Evolutionary conservation across 1,140 invertebrate genomes (phyloP).

Genomic region (Plectrocnemia conspersa): DNA sequence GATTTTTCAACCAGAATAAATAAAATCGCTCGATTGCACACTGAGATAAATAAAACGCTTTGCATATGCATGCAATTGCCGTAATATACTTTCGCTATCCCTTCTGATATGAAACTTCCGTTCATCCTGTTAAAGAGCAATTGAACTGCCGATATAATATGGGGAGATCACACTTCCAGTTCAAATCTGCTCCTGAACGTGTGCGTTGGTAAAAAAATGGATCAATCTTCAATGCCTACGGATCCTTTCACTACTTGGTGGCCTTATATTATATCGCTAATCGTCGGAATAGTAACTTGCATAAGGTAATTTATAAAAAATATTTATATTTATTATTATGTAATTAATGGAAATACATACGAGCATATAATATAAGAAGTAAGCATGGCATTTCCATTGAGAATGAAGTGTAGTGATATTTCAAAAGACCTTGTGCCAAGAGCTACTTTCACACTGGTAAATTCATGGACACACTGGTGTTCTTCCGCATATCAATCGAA

Average conservation of each 20-base stretch:
- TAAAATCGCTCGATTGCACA: too few species aligned
- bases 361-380: not conserved
- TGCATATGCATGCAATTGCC: too few species aligned
- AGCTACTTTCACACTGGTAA: too few species aligned
- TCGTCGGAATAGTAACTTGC: constrained; percentile 34
- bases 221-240: constrained; percentile 23
- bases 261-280: constrained; percentile 35
- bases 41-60: too few species aligned
- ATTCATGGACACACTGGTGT: too few species aligned
- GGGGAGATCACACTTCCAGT: not conserved
- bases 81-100: too few species aligned
- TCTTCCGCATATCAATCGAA: too few species aligned
- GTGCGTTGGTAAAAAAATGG: constrained; percentile 19
- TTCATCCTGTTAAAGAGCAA: not conserved
- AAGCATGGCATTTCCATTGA: too few species aligned
- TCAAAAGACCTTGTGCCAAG: too few species aligned
- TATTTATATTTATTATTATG: not conserved
- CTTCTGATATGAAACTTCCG: constrained; percentile 15
- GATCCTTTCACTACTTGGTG: constrained; percentile 34
- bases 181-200: not conserved
- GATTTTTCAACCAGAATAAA: too few species aligned
- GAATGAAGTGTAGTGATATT: too few species aligned
- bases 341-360: not conserved
- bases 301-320: constrained; percentile 31
- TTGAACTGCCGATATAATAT: not conserved